A percentile compares a stretch with the other conserved stretches of the same genome.
These are phyloP conservation scores for Sisor rabdophorus DNA, from an alignment of 2,113 vertebrate genomes.

Conservation along the genomic window DNA sequence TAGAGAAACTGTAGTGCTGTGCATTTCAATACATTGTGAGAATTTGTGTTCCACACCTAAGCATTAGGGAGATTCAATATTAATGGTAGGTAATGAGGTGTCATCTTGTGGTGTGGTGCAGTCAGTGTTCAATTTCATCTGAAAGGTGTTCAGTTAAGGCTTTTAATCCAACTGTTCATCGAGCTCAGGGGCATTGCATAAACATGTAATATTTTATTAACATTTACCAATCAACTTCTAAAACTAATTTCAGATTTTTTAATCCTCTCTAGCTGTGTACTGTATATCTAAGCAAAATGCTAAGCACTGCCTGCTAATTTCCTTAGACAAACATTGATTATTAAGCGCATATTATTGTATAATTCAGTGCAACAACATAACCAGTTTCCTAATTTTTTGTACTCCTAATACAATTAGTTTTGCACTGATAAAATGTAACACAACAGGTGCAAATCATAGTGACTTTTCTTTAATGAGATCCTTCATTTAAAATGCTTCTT, in stretches of 20 bases:
- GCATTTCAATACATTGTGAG: background rate
- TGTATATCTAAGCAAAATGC: background rate
- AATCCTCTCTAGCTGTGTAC: background rate
- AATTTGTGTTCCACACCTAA: too few species aligned
- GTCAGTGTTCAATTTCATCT: too few species aligned
- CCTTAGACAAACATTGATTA: conserved; percentile 21
- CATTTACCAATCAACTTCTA: too few species aligned
- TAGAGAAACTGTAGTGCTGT: background rate
- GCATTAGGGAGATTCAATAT: too few species aligned
- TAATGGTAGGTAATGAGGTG: too few species aligned
- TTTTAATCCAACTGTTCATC: too few species aligned
- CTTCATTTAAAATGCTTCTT: background rate
- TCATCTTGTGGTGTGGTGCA: too few species aligned
- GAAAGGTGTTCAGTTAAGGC: too few species aligned
- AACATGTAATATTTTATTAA: too few species aligned
- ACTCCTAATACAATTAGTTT: background rate
- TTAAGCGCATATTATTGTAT: conserved; percentile 22
- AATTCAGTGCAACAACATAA: conserved; percentile 10
- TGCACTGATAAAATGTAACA: conserved; percentile 3
- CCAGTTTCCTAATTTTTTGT: background rate
- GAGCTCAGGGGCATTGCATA: too few species aligned
- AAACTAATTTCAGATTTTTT: background rate
- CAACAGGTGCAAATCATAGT: background rate
- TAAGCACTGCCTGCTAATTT: conserved; percentile 17
- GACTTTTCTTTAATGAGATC: background rate